Evolutionary conservation across 2,888 invertebrate genomes (phyloP).

Genomic region (Polyploca ridens): DNA sequence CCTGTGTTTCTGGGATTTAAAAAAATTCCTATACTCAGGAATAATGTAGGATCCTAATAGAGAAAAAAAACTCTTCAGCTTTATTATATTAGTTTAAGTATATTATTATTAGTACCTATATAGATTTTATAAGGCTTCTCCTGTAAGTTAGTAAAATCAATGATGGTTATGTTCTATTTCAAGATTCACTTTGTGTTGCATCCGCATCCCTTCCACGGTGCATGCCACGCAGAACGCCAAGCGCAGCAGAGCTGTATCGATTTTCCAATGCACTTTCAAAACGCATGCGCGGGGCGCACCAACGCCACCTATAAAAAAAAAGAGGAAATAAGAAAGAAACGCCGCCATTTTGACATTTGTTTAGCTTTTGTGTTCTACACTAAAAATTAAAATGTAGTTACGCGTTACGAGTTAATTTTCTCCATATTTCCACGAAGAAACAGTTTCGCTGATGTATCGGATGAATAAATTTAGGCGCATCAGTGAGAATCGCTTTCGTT

Average conservation of each 20-base stretch:
- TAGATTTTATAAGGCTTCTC: too few relatives aligned
- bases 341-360: slow-evolving; percentile 86
- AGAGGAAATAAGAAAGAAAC: slow-evolving; percentile 54
- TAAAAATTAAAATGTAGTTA: slow-evolving; percentile 68
- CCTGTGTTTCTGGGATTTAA: too few relatives aligned
- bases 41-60: too few relatives aligned
- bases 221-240: neutral
- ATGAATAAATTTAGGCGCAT: slow-evolving; percentile 46
- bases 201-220: neutral
- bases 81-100: too few relatives aligned
- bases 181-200: slow-evolving; percentile 11
- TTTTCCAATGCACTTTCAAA: slow-evolving; percentile 56
- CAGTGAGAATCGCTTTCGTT: slow-evolving; percentile 49
- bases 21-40: too few relatives aligned
- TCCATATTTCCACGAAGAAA: slow-evolving; percentile 48
- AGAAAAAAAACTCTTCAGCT: too few relatives aligned
- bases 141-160: too few relatives aligned
- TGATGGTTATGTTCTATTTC: neutral
- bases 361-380: slow-evolving; percentile 80
- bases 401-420: slow-evolving; percentile 45
- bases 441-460: slow-evolving; percentile 39
- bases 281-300: slow-evolving; percentile 69
- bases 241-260: slow-evolving; percentile 42
- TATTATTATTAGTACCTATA: too few relatives aligned
- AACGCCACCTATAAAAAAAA: slow-evolving; percentile 70